phyloP scores from a whole-genome alignment of 2,888 invertebrate species.

The Prosopocoilus inquinatus region DNA sequence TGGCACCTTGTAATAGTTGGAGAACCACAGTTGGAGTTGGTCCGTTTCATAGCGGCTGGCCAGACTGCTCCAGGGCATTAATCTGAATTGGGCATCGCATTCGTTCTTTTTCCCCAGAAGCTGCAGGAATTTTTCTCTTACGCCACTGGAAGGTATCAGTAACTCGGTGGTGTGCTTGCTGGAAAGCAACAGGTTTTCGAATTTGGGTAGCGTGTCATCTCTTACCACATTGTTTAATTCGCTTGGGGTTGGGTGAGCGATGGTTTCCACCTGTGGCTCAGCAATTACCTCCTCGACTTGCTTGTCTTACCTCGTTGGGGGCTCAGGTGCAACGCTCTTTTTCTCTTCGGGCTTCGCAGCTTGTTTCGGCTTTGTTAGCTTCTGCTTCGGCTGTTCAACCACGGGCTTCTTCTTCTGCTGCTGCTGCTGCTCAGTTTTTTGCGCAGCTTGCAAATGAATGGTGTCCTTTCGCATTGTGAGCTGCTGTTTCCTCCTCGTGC shows the following conservation, averaged over 20 bases:
- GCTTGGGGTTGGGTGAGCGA: too few species aligned
- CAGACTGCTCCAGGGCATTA: constrained; percentile 31
- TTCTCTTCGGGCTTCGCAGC: not conserved
- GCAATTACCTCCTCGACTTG: not conserved
- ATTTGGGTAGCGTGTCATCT: not conserved
- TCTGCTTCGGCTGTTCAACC: too few species aligned
- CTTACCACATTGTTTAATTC: too few species aligned
- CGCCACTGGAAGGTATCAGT: constrained; percentile 14
- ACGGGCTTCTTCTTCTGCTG: not conserved
- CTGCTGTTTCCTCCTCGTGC: constrained; percentile 13
- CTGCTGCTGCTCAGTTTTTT: not conserved
- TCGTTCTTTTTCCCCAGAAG: constrained; percentile 19
- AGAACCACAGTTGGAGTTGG: constrained; percentile 31
- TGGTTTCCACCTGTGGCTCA: not conserved
- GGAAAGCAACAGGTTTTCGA: not conserved
- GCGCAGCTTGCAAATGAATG: not conserved
- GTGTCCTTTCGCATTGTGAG: constrained; percentile 10
- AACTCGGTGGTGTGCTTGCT: not conserved
- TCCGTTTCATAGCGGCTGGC: constrained; percentile 20
- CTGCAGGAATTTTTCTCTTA: constrained; percentile 17
- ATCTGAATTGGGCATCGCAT: constrained; percentile 21
- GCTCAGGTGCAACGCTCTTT: not conserved
- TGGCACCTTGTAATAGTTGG: constrained; percentile 16
- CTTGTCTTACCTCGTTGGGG: not conserved
- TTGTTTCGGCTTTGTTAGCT: not conserved